Evolutionary conservation across 2,113 vertebrate genomes (phyloP).

Genomic region (Anarrhichthys ocellatus): DNA sequence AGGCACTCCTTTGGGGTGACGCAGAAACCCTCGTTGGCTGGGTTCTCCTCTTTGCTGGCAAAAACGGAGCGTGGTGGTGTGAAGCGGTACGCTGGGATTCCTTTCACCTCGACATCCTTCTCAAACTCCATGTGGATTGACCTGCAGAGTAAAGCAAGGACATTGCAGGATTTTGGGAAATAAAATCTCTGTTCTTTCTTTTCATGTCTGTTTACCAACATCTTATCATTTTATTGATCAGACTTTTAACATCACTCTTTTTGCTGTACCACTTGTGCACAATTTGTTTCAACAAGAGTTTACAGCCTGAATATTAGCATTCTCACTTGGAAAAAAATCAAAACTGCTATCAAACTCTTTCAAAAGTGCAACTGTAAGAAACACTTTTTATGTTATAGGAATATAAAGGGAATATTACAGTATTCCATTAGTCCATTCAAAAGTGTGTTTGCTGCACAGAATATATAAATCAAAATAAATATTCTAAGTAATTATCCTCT

Average conservation of each 20-base stretch:
- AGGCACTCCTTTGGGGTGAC: conserved; percentile 87
- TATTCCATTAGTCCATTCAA: background rate
- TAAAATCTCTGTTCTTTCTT: background rate
- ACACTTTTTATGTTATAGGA: background rate
- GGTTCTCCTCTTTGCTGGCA: conserved; percentile 89
- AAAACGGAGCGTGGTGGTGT: conserved; percentile 87
- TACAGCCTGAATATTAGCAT: background rate
- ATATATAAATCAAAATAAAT: background rate
- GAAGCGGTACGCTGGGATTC: conserved; percentile 90
- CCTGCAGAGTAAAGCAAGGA: conserved; percentile 73
- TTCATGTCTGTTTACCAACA: background rate
- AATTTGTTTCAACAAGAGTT: background rate
- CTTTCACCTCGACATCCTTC: conserved; percentile 86
- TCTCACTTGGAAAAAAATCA: background rate
- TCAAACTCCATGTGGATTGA: conserved; percentile 92
- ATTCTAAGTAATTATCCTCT: background rate
- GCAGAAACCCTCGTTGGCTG: conserved; percentile 94
- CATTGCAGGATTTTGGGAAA: background rate
- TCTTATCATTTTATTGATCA: background rate
- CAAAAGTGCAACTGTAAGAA: no score
- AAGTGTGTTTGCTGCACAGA: background rate
- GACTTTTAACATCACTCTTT: no score
- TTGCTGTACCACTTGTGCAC: background rate
- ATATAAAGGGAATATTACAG: background rate
- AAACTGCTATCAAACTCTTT: background rate